Evolutionary conservation across 2,113 vertebrate genomes (phyloP), one percentile per base, ranked within the genome.

Genomic region (Phylloscopus trochiloides): DNA sequence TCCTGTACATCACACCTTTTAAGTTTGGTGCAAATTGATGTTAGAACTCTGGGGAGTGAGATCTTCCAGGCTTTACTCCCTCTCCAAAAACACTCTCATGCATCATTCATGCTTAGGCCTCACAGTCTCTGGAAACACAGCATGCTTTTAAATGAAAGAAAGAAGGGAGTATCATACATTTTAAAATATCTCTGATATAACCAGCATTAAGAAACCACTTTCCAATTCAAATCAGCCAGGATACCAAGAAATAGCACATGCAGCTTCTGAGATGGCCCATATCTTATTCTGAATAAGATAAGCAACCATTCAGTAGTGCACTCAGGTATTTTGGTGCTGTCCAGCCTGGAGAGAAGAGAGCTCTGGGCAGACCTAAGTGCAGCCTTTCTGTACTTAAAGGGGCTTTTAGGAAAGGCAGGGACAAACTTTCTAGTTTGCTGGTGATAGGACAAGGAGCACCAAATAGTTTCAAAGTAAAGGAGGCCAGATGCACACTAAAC

Each of bases 161-260:
- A 10, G 54, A 51, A 29, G 17, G 2, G 15, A 68, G 51, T 17
- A 57, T 45, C 11, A 66, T 17, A 4, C 42, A 74, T 70, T 94
- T 92, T 45, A 40, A 93, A 73, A 58, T n/a, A 17, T 12, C 59
- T 86, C 75, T 86, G 59, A 70, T 66, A 63, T 6, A 86, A 90
- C 29, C 72, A 80, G 79, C 80, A 90, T 73, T 42, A 92, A 72
- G n/a, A 88, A 96, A 63, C 32, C n/a, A 51, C 80, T 81, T 91
- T 91, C 55, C 90, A 92, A 84, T 42, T 43, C 63, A 94, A 80
- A 86, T 71, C 40, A 74, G 67, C 24, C 24, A 31, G 36, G 50
- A 51, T 67, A 86, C 13, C 43, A 89, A 40, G 36, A 81, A 87
- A 86, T 1, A 66, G 66, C 1, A 1, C 12, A 22, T 19, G 25